phyloP scores from a whole-genome alignment of 2,797 vertebrate genomes.

The Sebastes taczanowskii region DNA sequence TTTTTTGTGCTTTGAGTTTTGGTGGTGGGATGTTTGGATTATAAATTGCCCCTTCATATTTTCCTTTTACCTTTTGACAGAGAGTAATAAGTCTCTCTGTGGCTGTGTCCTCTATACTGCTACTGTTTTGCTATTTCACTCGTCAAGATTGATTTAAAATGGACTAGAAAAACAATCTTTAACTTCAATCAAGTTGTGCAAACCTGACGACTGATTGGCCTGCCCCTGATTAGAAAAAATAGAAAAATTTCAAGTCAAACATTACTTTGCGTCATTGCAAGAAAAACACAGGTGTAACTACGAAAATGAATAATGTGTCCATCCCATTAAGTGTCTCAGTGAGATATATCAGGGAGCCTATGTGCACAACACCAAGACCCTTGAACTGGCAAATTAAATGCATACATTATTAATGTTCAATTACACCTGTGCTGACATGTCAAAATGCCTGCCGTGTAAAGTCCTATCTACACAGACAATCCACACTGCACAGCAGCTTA shows the following conservation, averaged over 20 bases:
- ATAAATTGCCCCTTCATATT: slow-evolving; percentile 2
- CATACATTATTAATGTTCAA: background rate
- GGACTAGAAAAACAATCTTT: background rate
- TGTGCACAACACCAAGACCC: background rate
- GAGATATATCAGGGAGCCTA: too few relatives aligned
- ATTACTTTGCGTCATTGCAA: background rate
- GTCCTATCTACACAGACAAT: background rate
- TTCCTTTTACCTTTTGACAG: background rate
- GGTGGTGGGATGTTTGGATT: background rate
- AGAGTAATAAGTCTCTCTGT: background rate
- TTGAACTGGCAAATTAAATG: background rate
- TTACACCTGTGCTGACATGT: background rate
- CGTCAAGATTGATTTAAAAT: background rate
- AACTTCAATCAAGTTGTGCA: background rate
- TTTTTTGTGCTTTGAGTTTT: background rate
- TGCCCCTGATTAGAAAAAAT: background rate
- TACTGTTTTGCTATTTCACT: background rate
- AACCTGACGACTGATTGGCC: background rate
- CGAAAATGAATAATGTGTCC: background rate
- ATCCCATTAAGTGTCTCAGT: background rate
- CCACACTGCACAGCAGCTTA: background rate
- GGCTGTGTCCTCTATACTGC: background rate
- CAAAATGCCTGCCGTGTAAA: background rate
- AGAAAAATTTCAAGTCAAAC: background rate
- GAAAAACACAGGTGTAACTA: background rate